Base-by-base conservation (phyloP, 2,888 invertebrate species). In the Catocala sponsa region DNA sequence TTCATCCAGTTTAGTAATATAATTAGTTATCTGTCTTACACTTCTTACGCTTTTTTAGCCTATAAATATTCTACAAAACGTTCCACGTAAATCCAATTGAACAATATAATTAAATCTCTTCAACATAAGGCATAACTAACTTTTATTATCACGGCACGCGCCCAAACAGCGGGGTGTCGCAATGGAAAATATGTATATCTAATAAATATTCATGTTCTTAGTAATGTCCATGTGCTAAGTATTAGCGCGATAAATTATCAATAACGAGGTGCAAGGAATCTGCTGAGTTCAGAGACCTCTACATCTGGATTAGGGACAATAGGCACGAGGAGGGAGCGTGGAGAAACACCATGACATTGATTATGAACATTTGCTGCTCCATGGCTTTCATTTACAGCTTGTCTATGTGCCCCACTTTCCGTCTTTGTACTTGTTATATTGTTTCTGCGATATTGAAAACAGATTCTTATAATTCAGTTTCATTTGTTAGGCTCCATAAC, bases 281-380 rank as follows among this genome's bases (percentile, higher is more conserved):
- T 80, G 77, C 76, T 76, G 76, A 72, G 91, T 85, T 88, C 90
- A 76, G 65, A 79, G 87, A 86, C 83, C 89, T 77, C 74, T 72
- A 50, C 87, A 86, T 86, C 85, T 85, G 86, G 84, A 84, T 85
- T 86, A 86, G 85, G 85, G 86, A 87, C 90, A 87, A 85, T 74
- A 71, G 72, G 50, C 60, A 60, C 74, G 42, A 32, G 73, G 72
- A 77, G 72, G 78, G 76, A 79, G 72, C 82, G 80, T 72, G 66
- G 72, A 78, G 76, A 82, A 82, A 72, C 63, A 71, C 75, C 79
- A 72, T 81, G 76, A 73, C 78, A 83, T 83, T 78, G 79, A 79
- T 84, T 82, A 71, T 59, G 65, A 77, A 68, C 60, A 60, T 70
- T 68, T 70, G 63, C 71, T 70, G 74, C 66, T 77, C 35, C 35